phyloP scores from a whole-genome alignment of 2,888 invertebrate genomes.

The Esperia sulphurella region DNA sequence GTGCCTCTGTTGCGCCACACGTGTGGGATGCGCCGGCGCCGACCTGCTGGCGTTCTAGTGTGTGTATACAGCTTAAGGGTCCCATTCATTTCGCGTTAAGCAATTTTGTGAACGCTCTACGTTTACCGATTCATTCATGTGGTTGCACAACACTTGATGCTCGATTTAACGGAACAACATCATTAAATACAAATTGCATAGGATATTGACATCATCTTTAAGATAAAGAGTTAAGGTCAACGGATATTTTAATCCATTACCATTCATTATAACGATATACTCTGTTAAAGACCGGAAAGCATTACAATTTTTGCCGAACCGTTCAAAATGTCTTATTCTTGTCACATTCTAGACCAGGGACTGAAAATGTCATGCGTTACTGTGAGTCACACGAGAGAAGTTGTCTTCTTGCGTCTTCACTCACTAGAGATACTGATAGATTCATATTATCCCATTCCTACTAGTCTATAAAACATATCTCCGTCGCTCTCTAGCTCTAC shows the following conservation, averaged over 20 bases:
- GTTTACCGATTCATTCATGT: slow-evolving; percentile 71
- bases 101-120: slow-evolving; percentile 70
- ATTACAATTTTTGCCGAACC: neutral
- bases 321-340: slow-evolving; percentile 16
- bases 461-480: slow-evolving; percentile 33
- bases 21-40: slow-evolving; percentile 75
- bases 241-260: slow-evolving; percentile 21
- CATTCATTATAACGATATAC: neutral
- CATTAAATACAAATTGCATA: slow-evolving; percentile 11
- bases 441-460: slow-evolving; percentile 52
- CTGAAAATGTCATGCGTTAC: slow-evolving; percentile 35
- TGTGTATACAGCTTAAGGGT: slow-evolving; percentile 59
- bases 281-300: neutral
- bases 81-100: slow-evolving; percentile 76
- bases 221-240: slow-evolving; percentile 20
- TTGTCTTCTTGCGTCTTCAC: slow-evolving; percentile 8
- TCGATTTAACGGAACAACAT: slow-evolving; percentile 38
- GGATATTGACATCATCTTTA: slow-evolving; percentile 10
- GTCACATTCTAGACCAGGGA: slow-evolving; percentile 26
- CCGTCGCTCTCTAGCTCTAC: slow-evolving; percentile 45
- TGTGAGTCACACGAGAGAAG: slow-evolving; percentile 47
- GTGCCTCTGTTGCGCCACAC: slow-evolving; percentile 73
- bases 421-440: slow-evolving; percentile 34
- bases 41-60: slow-evolving; percentile 39
- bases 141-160: slow-evolving; percentile 53